Conservation (phyloP, 2,888 invertebrate species). For the Pterostichus madidus region DNA sequence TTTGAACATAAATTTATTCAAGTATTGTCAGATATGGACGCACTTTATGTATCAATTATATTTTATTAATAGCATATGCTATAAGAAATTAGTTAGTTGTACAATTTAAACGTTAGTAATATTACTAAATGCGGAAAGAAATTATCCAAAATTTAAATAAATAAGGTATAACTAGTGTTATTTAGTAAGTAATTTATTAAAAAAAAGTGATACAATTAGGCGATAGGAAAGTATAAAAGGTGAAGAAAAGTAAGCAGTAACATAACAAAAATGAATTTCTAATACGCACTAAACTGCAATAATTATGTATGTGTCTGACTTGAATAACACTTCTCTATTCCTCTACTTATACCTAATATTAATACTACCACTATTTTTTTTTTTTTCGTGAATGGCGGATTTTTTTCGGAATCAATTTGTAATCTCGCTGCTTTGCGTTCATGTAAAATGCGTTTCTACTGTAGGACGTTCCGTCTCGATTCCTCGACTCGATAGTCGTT, state of each 20-base stretch:
- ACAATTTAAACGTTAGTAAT: conserved; percentile 63
- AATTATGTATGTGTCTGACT: conserved; percentile 37
- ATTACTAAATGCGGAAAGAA: conserved; percentile 42
- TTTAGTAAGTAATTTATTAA: conserved; percentile 64
- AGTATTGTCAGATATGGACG: conserved; percentile 53
- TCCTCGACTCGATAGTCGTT: too few species aligned
- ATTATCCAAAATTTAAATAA: conserved; percentile 61
- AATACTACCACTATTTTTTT: background rate
- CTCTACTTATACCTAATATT: conserved; percentile 7
- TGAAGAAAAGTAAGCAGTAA: conserved; percentile 56
- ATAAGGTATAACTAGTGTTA: conserved; percentile 63
- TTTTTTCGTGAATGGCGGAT: conserved; percentile 8
- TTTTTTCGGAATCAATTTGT: conserved; percentile 25
- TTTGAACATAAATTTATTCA: conserved; percentile 2
- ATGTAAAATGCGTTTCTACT: background rate
- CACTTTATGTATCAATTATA: conserved; percentile 63
- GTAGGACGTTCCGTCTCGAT: conserved; percentile 11
- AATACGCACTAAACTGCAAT: conserved; percentile 57
- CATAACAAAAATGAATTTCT: conserved; percentile 36
- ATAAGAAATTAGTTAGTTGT: conserved; percentile 57
- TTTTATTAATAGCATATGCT: conserved; percentile 55
- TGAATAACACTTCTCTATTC: conserved; percentile 30
- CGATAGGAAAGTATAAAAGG: conserved; percentile 56
- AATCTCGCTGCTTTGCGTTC: background rate
- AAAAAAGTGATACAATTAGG: conserved; percentile 65